Conservation (phyloP, 2,888 invertebrate genomes). For the Macrophya annulata region DNA sequence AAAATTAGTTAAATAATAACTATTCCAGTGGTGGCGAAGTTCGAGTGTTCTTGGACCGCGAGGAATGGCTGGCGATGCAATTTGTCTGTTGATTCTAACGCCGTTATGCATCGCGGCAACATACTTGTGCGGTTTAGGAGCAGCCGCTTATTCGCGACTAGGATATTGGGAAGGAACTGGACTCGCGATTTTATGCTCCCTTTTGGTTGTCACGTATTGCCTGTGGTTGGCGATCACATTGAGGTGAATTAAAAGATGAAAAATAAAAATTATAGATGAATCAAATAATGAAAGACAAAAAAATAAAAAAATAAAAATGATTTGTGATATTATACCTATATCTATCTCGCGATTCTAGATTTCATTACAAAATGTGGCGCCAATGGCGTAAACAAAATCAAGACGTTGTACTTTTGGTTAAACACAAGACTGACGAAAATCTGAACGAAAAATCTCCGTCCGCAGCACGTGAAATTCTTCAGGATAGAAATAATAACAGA, state of each 20-base stretch:
- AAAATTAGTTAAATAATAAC: background rate
- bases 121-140: constrained; percentile 80
- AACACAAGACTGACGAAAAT: constrained; percentile 59
- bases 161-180: constrained; percentile 77
- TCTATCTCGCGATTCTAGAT: constrained; percentile 64
- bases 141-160: constrained; percentile 73
- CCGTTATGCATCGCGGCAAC: constrained; percentile 80
- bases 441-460: constrained; percentile 27
- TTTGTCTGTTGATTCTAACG: constrained; percentile 80
- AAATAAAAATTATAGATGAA: too few species aligned
- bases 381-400: constrained; percentile 73
- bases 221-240: constrained; percentile 76
- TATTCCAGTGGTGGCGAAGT: constrained; percentile 77
- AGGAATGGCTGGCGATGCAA: constrained; percentile 79
- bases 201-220: constrained; percentile 73
- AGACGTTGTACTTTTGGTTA: constrained; percentile 69
- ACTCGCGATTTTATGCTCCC: constrained; percentile 73
- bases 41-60: constrained; percentile 77
- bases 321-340: constrained; percentile 18
- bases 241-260: constrained; percentile 68
- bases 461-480: constrained; percentile 8
- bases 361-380: constrained; percentile 73
- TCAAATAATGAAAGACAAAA: background rate
- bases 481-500: constrained; percentile 59
- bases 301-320: background rate